Conservation (phyloP, 2,113 vertebrate species). For the Cebidichthys violaceus region DNA sequence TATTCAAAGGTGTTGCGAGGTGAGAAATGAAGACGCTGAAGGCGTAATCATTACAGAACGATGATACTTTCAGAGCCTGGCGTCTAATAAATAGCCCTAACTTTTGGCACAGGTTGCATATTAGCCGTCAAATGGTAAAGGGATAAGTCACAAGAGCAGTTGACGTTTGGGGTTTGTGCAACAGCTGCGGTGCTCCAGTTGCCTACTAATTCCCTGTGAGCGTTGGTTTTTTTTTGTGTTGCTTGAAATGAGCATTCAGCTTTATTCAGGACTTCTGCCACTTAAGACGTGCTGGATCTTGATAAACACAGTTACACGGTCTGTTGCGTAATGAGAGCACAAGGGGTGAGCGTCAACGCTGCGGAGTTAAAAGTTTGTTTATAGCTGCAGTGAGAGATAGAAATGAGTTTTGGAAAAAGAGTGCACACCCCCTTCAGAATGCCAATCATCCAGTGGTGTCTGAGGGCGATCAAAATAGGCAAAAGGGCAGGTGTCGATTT, state of each 20-base stretch:
- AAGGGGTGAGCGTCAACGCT: neutral
- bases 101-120: neutral
- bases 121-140: neutral
- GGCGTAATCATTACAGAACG: neutral
- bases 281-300: constrained; percentile 28
- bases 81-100: neutral
- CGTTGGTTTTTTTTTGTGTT: no score
- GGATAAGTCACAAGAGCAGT: neutral
- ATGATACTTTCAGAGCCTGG: neutral
- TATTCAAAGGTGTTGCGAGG: neutral
- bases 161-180: neutral
- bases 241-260: constrained; percentile 29
- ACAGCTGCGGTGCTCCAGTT: constrained; percentile 41
- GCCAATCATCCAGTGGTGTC: constrained; percentile 67
- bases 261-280: constrained; percentile 38
- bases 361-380: neutral
- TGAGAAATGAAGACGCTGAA: neutral
- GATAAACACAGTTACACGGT: constrained; percentile 2
- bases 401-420: constrained; percentile 8
- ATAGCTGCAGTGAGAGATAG: neutral
- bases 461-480: constrained; percentile 79
- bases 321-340: neutral
- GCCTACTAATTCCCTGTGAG: constrained; percentile 28
- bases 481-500: constrained; percentile 83
- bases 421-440: constrained; percentile 59